Base-by-base conservation (phyloP, 2,797 vertebrate genomes). In the Dendrocincla tyrannina region DNA sequence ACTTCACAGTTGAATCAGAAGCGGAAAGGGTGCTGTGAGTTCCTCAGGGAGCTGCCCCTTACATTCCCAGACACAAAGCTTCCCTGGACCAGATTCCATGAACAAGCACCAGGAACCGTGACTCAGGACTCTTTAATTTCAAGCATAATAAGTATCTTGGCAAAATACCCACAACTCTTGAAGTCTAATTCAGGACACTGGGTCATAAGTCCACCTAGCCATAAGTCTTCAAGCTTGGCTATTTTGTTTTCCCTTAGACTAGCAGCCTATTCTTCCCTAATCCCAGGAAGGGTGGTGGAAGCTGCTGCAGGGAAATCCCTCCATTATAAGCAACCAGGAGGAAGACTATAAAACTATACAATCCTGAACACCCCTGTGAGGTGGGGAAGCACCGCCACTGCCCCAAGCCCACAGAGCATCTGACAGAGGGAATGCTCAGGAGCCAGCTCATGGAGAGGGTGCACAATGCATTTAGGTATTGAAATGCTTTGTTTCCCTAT, bases 371-470 rank as follows among this genome's bases (percentile, higher is more conserved):
- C 3, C 32, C 37, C 49, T 2, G 3, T 35, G 4, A 19, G 13
- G 28, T 47, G 42, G n/a, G 44, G 15, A 85, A 55, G 63, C 55
- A n/a, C 22, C 46, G 25, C 60, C 39, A 6, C 22, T n/a, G 27
- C 39, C 64, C 41, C 72, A 52, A 70, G 32, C 7, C 23, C 55
- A 24, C 2, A 11, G 5, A 42, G 12, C 13, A 44, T 8, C 37
- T 27, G 41, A 56, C 28, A 67, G n/a, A 56, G 63, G 0, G n/a
- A 62, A 37, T 0, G 0, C 20, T 17, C 33, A 80, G 35, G 32
- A 59, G 53, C 20, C 55, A 69, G 70, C 25, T 92, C 94, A 78
- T 7, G 18, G 92, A 74, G 49, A 89, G 64, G n/a, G 85, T 11
- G 53, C 66, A 50, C 82, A 94, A 50, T 4, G 13, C 55, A 55